Conservation (phyloP, 2,797 vertebrate species). For the Falco peregrinus region DNA sequence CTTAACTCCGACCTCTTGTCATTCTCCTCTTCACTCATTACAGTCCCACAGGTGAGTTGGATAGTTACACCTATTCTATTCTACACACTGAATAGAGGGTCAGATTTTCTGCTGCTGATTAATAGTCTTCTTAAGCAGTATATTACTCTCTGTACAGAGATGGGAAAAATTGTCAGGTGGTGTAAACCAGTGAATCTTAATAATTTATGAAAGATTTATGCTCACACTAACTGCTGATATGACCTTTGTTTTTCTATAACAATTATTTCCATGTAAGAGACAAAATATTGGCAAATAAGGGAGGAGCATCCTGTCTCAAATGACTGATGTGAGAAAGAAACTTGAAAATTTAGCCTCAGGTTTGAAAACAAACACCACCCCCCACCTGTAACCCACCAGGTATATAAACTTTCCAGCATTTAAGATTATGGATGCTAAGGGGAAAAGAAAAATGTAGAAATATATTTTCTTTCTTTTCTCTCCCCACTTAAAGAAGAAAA, state of each 20-base stretch:
- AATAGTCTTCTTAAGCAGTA: not conserved
- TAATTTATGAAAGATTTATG: not conserved
- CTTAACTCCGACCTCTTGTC: not conserved
- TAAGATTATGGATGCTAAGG: not conserved
- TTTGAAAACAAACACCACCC: not conserved
- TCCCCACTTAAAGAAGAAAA: not conserved
- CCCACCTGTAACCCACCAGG: fast-evolving
- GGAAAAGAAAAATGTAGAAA: not conserved
- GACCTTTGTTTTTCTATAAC: not conserved
- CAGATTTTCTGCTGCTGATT: not conserved
- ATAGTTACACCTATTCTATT: not conserved
- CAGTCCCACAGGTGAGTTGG: not conserved
- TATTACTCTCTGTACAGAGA: not conserved
- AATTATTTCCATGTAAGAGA: not conserved
- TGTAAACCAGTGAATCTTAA: not conserved
- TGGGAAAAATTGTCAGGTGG: not conserved
- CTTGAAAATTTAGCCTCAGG: not conserved
- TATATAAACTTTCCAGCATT: not conserved
- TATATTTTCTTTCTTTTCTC: not conserved
- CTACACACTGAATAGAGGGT: not conserved
- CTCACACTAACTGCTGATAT: not conserved
- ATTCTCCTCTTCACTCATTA: not conserved
- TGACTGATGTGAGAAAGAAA: not conserved
- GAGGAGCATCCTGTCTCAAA: not conserved
- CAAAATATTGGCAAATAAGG: not conserved